phyloP scores from a whole-genome alignment of 2,113 vertebrate species.

The Nothoprocta pentlandii region DNA sequence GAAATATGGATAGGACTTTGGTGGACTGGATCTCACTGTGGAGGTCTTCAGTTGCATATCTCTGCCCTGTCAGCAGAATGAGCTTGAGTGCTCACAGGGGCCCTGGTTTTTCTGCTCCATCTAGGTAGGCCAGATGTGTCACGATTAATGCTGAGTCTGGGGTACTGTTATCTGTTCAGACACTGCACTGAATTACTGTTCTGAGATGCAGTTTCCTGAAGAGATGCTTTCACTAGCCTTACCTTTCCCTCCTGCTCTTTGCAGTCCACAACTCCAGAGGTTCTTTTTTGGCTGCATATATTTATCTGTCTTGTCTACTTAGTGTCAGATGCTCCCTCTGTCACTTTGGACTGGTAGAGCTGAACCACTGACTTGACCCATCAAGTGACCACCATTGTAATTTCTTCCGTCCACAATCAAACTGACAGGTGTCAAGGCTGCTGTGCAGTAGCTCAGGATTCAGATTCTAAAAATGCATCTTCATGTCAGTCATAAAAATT shows the following conservation, averaged over 20 bases:
- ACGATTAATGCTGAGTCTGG: neutral
- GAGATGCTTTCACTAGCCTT: neutral
- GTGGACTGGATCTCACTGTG: neutral
- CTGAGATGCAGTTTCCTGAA: neutral
- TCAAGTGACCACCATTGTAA: neutral
- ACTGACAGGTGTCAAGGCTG: accelerated
- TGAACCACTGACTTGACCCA: neutral
- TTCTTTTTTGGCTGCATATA: neutral
- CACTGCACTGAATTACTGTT: neutral
- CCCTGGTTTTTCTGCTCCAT: neutral
- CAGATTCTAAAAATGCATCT: neutral
- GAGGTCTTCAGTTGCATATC: neutral
- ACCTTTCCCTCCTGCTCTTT: neutral
- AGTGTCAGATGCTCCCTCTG: neutral
- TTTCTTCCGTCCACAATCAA: accelerated
- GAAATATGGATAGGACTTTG: neutral
- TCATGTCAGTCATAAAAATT: neutral
- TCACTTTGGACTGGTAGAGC: neutral
- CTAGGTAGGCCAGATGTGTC: neutral
- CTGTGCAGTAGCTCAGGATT: neutral
- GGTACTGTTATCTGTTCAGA: neutral
- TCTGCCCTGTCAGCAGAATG: neutral
- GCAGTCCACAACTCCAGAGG: neutral
- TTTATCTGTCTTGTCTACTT: neutral
- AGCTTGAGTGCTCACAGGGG: neutral